Evolutionary conservation across 2,888 invertebrate genomes (phyloP).

Genomic region (Erebia aethiops): DNA sequence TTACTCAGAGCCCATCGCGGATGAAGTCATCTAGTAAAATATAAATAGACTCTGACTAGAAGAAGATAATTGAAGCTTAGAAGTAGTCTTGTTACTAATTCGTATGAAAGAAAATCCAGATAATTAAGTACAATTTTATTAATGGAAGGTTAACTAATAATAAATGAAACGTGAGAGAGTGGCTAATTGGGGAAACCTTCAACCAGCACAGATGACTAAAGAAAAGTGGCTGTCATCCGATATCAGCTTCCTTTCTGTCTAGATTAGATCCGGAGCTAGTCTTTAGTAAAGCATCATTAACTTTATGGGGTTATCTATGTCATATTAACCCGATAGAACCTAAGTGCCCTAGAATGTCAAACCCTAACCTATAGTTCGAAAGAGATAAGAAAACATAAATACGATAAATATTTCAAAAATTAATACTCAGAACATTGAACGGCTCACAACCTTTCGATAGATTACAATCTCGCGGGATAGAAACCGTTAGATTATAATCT

Average conservation of each 20-base stretch:
- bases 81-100: background rate
- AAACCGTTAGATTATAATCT: no score
- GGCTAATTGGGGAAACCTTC: constrained; percentile 30
- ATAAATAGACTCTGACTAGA: no score
- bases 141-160: background rate
- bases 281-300: constrained; percentile 20
- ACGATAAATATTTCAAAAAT: no score
- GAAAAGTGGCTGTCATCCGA: constrained; percentile 29
- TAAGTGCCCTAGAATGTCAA: no score
- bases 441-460: no score
- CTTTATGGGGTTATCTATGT: constrained; percentile 6
- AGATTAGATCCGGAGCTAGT: constrained; percentile 24
- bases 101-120: background rate
- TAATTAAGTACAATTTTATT: background rate
- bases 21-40: no score
- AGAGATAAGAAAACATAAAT: no score
- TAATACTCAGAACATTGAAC: no score
- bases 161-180: constrained; percentile 26
- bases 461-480: no score
- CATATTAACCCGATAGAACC: no score
- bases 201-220: constrained; percentile 28
- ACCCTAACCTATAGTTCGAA: no score
- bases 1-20: no score
- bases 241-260: constrained; percentile 29
- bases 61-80: background rate